Conservation (phyloP, 2,888 invertebrate species). For the Lasius platythorax region DNA sequence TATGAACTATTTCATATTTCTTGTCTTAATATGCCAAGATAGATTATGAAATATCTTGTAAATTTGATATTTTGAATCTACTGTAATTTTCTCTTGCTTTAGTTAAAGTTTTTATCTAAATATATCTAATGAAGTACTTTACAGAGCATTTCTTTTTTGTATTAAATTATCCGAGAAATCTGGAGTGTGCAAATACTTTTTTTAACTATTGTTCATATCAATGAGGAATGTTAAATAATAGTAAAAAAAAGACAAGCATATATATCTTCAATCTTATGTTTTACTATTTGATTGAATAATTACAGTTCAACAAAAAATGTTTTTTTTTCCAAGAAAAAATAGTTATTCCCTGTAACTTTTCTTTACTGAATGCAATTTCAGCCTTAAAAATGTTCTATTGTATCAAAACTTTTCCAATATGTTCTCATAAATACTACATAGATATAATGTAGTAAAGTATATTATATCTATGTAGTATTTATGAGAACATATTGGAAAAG, state of each 20-base stretch:
- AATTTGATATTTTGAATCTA: neutral
- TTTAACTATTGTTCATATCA: conserved; percentile 62
- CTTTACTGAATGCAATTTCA: no score
- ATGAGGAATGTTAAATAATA: conserved; percentile 74
- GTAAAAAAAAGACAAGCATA: conserved; percentile 45
- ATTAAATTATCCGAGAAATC: neutral
- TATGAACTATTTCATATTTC: neutral
- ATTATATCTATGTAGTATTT: no score
- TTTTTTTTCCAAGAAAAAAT: no score
- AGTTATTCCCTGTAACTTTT: no score
- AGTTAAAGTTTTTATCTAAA: neutral
- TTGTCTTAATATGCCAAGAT: neutral
- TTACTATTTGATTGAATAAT: conserved; percentile 28
- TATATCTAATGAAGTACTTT: neutral
- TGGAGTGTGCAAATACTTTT: neutral
- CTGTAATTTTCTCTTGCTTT: neutral
- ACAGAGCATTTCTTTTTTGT: neutral
- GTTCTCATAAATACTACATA: no score
- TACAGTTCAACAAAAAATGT: no score
- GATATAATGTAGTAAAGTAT: no score
- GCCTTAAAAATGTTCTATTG: no score
- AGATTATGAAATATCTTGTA: neutral
- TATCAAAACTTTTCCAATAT: no score
- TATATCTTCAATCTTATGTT: conserved; percentile 34
- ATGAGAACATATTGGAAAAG: no score